These are phyloP conservation scores for Drosophila kikkawai DNA, from an alignment of 1,140 invertebrate genomes.

Conservation along the genomic window DNA sequence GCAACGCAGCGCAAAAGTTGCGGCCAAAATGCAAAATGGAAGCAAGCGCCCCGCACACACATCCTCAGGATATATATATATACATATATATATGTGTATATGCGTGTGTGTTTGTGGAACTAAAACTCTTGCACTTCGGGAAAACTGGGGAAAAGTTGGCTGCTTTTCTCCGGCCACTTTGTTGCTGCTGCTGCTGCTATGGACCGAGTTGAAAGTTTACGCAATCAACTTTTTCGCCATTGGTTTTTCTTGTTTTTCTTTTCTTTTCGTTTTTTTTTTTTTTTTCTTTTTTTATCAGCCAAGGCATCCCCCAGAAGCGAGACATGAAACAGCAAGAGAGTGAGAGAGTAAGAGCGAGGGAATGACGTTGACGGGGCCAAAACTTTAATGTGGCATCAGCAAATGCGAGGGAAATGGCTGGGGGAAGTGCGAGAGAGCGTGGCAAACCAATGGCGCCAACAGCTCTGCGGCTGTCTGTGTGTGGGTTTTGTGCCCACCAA, in stretches of 20 bases:
- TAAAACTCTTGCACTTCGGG: constrained; percentile 58
- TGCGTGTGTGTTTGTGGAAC: constrained; percentile 26
- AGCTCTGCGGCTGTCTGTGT: constrained; percentile 55
- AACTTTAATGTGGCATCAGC: constrained; percentile 72
- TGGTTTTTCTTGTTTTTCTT: constrained; percentile 22
- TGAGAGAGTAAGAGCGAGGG: constrained; percentile 5
- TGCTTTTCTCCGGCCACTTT: constrained; percentile 52
- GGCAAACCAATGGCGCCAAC: constrained; percentile 72
- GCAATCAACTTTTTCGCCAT: constrained; percentile 62
- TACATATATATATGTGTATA: constrained; percentile 2
- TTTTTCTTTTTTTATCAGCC: constrained; percentile 24
- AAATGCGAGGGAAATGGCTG: constrained; percentile 46
- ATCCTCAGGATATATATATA: background rate
- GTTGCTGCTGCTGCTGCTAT: constrained; percentile 41
- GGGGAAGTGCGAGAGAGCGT: constrained; percentile 52
- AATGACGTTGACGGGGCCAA: constrained; percentile 63
- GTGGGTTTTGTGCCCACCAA: constrained; percentile 10
- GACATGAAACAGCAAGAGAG: background rate
- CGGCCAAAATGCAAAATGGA: constrained; percentile 52
- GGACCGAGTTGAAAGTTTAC: constrained; percentile 55
- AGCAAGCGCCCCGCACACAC: constrained; percentile 21
- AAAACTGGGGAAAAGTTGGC: constrained; percentile 45
- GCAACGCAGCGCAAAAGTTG: constrained; percentile 55
- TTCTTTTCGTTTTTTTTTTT: background rate
- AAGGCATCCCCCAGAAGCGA: constrained; percentile 30